Evolutionary conservation across 2,888 invertebrate genomes (phyloP), one percentile per base, ranked within the genome.

Genomic region (Chloroclystis v-ata): DNA sequence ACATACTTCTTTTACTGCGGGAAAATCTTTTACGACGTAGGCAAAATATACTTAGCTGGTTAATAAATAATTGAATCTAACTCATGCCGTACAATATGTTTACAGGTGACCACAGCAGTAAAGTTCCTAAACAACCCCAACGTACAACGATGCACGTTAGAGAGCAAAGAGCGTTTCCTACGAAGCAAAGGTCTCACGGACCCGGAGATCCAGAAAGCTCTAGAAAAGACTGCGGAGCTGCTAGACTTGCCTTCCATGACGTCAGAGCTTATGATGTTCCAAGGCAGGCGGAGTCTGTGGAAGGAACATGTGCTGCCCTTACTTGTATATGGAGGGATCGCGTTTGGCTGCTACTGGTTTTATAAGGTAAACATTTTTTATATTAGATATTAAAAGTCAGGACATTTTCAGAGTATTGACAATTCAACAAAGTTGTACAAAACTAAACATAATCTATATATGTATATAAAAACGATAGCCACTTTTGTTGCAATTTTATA

Each of bases 121-220:
- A 95, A 94, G 67, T 97, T 97, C 84, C 83, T 97, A 41, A 91
- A 93, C 74, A 96, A 96, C 82, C 93, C 94, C n/a, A 95, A 93
- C 74, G 95, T 97, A 1, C 90, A 91, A 41, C 87, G 91, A 57
- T 95, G 94, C 62, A 92, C 95, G 0, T 70, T 94, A 43, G 89
- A 91, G 46, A 94, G 95, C 73, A 95, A 95, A 67, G 93, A 94
- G 71, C 90, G 92, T 54, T 96, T 95, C 77, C 88, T 95, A 1
- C 89, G 91, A 57, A 90, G 91, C 65, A 95, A 95, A 78, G 95
- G 95, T 35, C 82, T 95, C 0, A 92, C 93, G 0, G 92, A 94
- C 38, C 82, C 89, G 0, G 95, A 95, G 78, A 93, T 95, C 56
- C 90, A 91, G 66, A 83, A 89, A 55, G 95, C 95, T 0, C 92